Percentiles rank a stretch among this genome's conserved stretches.
phyloP scores from a whole-genome alignment of 2,797 vertebrate species.

The Menidia menidia region DNA sequence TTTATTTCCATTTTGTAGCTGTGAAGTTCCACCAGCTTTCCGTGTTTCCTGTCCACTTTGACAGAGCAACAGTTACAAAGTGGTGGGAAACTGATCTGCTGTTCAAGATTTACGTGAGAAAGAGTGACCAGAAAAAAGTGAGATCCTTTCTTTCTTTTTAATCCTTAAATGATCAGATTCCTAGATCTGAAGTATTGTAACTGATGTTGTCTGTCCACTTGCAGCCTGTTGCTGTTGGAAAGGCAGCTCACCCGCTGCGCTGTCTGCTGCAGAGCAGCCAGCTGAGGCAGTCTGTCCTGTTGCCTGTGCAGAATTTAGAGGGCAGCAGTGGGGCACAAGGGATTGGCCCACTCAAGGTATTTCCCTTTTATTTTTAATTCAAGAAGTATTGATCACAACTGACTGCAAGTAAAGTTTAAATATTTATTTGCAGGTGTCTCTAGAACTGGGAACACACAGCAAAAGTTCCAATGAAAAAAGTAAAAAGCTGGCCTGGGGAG shows the following conservation, averaged over 20 bases:
- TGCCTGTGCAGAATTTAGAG: constrained; percentile 80
- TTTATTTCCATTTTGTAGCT: constrained; percentile 68
- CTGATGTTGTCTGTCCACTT: constrained; percentile 27
- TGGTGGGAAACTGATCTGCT: constrained; percentile 88
- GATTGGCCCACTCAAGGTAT: constrained; percentile 90
- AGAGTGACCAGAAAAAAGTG: constrained; percentile 89
- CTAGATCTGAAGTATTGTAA: background rate
- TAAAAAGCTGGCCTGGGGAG: constrained; percentile 32
- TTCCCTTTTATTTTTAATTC: background rate
- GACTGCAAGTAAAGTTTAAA: background rate
- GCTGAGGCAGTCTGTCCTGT: constrained; percentile 77
- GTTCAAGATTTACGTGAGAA: constrained; percentile 89
- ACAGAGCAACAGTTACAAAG: constrained; percentile 77
- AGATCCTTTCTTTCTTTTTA: background rate
- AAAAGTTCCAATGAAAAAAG: constrained; percentile 67
- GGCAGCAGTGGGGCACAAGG: constrained; percentile 61
- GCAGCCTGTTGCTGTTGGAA: constrained; percentile 86
- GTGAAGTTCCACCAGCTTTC: constrained; percentile 89
- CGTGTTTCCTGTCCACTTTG: constrained; percentile 88
- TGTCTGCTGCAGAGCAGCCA: constrained; percentile 82
- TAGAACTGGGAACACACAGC: constrained; percentile 83
- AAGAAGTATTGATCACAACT: constrained; percentile 1
- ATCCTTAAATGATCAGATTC: background rate
- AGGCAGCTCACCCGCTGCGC: constrained; percentile 82
- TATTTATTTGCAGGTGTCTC: constrained; percentile 82